phyloP scores from a whole-genome alignment of 2,797 vertebrate genomes.

The Enteromius paludinosus region DNA sequence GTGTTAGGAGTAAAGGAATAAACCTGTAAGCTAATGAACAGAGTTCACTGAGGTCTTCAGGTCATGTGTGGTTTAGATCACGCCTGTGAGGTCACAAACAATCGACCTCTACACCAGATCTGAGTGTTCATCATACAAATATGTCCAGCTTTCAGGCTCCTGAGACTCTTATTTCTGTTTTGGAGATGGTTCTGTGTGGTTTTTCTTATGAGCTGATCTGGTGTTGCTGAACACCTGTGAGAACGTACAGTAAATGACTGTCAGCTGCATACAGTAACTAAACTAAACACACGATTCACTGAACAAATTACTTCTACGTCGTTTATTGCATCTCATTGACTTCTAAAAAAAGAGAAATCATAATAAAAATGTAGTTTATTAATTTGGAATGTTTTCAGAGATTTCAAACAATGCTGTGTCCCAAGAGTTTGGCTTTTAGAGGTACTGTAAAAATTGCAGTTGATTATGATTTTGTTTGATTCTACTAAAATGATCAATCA shows the following conservation, averaged over 20 bases:
- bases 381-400: too few species aligned
- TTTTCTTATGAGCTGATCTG: too few species aligned
- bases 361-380: too few species aligned
- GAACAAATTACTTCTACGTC: neutral
- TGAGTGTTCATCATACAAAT: slow-evolving; percentile 51
- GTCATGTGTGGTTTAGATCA: neutral
- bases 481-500: too few species aligned
- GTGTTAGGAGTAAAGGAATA: slow-evolving; percentile 24
- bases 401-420: too few species aligned
- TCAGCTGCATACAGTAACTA: neutral
- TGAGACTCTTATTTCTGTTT: slow-evolving; percentile 42
- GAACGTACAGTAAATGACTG: neutral
- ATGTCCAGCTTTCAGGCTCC: slow-evolving; percentile 29
- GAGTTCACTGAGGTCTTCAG: neutral
- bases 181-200: too few species aligned
- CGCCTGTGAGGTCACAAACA: slow-evolving; percentile 42
- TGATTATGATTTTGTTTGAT: too few species aligned
- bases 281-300: neutral
- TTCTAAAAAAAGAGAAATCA: neutral
- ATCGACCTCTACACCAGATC: slow-evolving; percentile 25
- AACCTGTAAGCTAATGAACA: neutral
- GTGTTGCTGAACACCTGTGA: neutral
- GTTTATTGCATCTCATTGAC: neutral
- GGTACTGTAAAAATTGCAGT: too few species aligned
- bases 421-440: too few species aligned